Conservation (phyloP, 2,113 vertebrate genomes). For the Protobothrops mucrosquamatus region DNA sequence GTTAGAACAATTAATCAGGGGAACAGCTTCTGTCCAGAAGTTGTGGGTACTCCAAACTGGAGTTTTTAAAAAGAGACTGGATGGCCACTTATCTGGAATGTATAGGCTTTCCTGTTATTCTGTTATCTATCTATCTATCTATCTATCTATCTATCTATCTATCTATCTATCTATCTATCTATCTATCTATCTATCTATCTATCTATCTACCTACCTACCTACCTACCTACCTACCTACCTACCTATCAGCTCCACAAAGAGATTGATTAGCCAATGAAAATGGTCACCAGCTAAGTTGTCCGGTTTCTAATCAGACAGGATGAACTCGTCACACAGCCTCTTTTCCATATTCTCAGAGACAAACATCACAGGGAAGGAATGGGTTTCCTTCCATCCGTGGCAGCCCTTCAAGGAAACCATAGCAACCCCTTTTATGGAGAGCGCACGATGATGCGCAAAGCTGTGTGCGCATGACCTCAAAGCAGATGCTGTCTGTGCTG, state of each 20-base stretch:
- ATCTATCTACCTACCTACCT: no score
- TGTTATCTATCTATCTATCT: not conserved
- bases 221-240: not conserved
- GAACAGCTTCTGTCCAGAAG: no score
- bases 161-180: rapidly evolving
- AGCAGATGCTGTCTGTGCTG: not conserved
- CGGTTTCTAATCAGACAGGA: no score
- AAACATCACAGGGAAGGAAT: not conserved
- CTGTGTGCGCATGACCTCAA: not conserved
- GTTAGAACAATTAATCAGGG: no score
- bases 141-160: not conserved
- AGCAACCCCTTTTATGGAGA: conserved; percentile 27
- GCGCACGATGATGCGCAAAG: not conserved
- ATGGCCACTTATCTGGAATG: no score
- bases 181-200: no score
- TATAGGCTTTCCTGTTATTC: no score
- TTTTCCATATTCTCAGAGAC: not conserved
- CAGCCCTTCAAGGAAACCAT: conserved; percentile 1
- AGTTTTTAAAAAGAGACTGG: no score
- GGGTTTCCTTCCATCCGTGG: conserved; percentile 2
- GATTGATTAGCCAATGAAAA: not conserved
- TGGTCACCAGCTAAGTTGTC: not conserved
- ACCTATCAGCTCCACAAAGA: not conserved
- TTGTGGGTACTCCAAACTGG: no score
- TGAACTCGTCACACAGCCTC: rapidly evolving